These are phyloP conservation scores for Agapostemon virescens DNA, from an alignment of 2,888 invertebrate genomes.

Conservation along the genomic window DNA sequence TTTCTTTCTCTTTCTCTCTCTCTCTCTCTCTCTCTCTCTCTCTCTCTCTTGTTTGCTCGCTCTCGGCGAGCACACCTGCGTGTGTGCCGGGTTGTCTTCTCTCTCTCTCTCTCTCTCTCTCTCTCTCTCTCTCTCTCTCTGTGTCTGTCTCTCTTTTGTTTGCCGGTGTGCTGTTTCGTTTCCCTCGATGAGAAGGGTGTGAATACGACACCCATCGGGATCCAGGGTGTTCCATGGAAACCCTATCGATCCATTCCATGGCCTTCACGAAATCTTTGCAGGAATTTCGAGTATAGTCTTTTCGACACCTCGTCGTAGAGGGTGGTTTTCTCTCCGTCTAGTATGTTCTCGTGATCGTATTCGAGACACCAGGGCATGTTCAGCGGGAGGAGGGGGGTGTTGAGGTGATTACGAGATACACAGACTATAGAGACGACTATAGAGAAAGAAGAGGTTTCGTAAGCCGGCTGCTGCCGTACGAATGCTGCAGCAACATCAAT, in stretches of 20 bases:
- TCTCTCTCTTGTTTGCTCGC: background rate
- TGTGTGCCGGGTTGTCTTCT: no score
- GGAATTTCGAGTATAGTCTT: background rate
- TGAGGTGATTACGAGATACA: slow-evolving; percentile 22
- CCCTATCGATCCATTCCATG: background rate
- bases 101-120: background rate
- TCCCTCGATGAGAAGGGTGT: background rate
- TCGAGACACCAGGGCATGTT: background rate
- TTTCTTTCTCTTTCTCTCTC: background rate
- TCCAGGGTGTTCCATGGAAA: background rate
- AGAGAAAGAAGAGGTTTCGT: slow-evolving; percentile 17
- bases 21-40: background rate
- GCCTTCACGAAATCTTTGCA: background rate
- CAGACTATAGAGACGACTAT: slow-evolving; percentile 2
- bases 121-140: background rate
- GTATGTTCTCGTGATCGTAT: background rate
- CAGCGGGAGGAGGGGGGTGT: slow-evolving; percentile 22
- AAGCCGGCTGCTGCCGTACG: slow-evolving; percentile 29
- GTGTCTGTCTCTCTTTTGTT: background rate
- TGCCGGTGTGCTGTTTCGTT: slow-evolving; percentile 1
- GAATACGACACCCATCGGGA: background rate
- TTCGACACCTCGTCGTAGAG: background rate
- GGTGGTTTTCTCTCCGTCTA: background rate
- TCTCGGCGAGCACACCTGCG: no score
- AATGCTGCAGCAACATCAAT: background rate